Percentiles rank a stretch among this genome's conserved stretches.
Evolutionary conservation across 2,797 vertebrate species (phyloP).

Genomic region (Crax fasciolata): DNA sequence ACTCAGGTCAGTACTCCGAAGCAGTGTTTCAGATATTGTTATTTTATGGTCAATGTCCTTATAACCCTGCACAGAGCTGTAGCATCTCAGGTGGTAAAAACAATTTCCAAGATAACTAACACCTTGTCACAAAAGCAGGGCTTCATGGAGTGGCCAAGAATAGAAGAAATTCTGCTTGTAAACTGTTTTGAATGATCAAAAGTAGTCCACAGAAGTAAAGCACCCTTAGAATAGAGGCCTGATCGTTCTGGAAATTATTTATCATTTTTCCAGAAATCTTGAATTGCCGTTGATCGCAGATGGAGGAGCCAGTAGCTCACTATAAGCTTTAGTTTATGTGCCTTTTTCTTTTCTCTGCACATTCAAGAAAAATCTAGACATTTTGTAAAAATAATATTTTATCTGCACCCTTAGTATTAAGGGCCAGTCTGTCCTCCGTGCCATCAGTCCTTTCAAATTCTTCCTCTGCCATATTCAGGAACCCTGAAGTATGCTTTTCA

Average conservation of each 20-base stretch:
- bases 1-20: constrained; percentile 21
- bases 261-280: background rate
- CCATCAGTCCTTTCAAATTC: background rate
- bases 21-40: background rate
- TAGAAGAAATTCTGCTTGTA: background rate
- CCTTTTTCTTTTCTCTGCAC: background rate
- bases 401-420: background rate
- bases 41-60: constrained; percentile 4
- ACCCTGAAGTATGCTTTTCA: background rate
- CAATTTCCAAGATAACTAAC: constrained; percentile 6
- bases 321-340: background rate
- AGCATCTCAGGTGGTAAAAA: background rate
- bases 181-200: background rate
- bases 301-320: background rate
- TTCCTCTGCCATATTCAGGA: background rate
- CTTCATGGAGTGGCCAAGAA: background rate
- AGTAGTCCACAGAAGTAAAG: background rate
- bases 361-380: background rate
- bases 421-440: background rate
- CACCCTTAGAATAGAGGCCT: background rate
- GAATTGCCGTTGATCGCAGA: background rate
- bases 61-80: constrained; percentile 1
- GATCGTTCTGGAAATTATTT: background rate
- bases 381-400: background rate
- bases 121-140: background rate